A percentile compares a stretch with the other conserved stretches of the same genome.
Conservation (phyloP, 2,113 vertebrate genomes). For the Spea multiplicata region DNA sequence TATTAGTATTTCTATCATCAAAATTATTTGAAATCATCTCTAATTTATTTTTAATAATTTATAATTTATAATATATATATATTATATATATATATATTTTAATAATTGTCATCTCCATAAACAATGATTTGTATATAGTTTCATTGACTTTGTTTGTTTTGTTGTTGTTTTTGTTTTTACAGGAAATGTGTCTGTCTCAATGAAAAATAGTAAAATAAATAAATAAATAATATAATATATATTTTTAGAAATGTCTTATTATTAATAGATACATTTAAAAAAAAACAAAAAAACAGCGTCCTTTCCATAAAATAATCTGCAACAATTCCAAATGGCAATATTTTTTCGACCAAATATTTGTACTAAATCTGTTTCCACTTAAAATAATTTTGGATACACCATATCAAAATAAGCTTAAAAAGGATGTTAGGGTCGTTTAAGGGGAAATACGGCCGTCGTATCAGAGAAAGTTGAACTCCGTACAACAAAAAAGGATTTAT, state of each 20-base stretch:
- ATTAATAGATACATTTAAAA: not conserved
- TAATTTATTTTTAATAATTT: too few relatives aligned
- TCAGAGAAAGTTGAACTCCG: conserved; percentile 6
- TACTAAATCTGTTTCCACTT: conserved; percentile 24
- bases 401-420: conserved; percentile 14
- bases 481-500: conserved; percentile 27
- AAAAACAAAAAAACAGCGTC: not conserved
- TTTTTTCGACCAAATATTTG: conserved; percentile 33
- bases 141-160: not conserved
- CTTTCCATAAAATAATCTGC: conserved; percentile 11
- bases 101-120: too few relatives aligned
- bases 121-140: too few relatives aligned
- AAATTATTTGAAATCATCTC: too few relatives aligned
- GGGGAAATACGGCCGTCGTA: conserved; percentile 26
- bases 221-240: too few relatives aligned
- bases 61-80: too few relatives aligned
- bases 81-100: too few relatives aligned
- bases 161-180: not conserved
- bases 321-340: conserved; percentile 24
- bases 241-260: not conserved
- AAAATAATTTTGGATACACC: not conserved
- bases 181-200: too few relatives aligned
- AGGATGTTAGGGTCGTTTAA: conserved; percentile 34
- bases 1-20: too few relatives aligned
- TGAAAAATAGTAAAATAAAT: too few relatives aligned